Evolutionary conservation across 2,888 invertebrate genomes (phyloP), one percentile per base, ranked within the genome.

Genomic region (Stenchaetothrips biformis): DNA sequence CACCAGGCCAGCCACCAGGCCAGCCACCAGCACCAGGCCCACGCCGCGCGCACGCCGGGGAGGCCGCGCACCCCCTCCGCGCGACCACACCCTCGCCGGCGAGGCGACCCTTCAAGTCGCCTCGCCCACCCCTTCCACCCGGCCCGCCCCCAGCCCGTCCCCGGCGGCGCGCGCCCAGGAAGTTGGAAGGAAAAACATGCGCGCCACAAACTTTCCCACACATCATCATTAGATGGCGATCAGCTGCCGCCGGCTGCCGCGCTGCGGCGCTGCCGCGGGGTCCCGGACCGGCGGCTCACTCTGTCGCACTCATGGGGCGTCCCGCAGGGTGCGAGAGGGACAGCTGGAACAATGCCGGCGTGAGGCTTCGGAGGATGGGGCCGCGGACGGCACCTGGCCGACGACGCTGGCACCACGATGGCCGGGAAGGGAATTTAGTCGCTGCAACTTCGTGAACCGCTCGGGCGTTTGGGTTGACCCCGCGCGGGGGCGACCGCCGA

Each of bases 151-250:
- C 37, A 4, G 37, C 37, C 37, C 37, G 37, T 4, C 37, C 37
- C 37, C 37, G 37, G 37, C 37, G 37, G 37, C 53, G 53, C 53
- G 6, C 53, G 53, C 0, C 67, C 67, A 74, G 67, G 67, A 74
- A 74, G 67, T 74, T 74, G 67, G 25, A 74, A 74, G 67, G 67
- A 74, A 74, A 74, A 74, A 74, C 67, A 74, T 74, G 67, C 67
- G 67, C 21, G 21, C 21, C 67, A 21, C 21, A 21, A 74, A 74
- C 67, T 74, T 74, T 74, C 67, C 67, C 67, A 74, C 67, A 74
- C 67, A 21, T 74, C 67, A 74, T 74, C 67, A 74, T 74, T 74
- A 74, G 67, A 74, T 74, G 25, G 67, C 67, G 25, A 74, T 74
- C 67, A 25, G 21, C 11, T 74, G 6, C 13, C 13, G 53, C 53